These are phyloP conservation scores for Frankliniella intonsa DNA, from an alignment of 2,888 invertebrate species.

Conservation along the genomic window DNA sequence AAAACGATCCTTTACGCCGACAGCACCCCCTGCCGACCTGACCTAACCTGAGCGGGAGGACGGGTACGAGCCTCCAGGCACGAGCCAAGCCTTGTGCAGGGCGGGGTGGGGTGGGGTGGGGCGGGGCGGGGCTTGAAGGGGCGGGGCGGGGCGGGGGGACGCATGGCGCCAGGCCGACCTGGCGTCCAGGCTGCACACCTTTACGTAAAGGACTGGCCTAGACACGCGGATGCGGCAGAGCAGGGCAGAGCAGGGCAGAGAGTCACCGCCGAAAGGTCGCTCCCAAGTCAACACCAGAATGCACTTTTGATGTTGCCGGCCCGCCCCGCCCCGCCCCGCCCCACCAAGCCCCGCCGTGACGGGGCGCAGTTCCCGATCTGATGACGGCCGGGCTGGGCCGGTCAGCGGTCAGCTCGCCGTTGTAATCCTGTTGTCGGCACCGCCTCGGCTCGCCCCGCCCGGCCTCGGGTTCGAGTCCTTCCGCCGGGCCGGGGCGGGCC, in stretches of 20 bases:
- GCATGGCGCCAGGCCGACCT: background rate
- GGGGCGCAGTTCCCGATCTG: background rate
- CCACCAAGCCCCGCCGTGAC: background rate
- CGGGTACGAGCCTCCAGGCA: too few relatives aligned
- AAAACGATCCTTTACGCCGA: too few relatives aligned
- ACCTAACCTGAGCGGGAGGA: too few relatives aligned
- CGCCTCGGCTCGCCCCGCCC: too few relatives aligned
- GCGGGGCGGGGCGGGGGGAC: background rate
- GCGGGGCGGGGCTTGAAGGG: too few relatives aligned
- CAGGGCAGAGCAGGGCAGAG: background rate
- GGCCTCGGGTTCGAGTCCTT: too few relatives aligned
- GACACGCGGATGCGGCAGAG: background rate
- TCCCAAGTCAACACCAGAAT: background rate
- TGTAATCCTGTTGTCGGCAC: too few relatives aligned
- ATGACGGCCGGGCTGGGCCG: background rate
- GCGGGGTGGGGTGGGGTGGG: too few relatives aligned
- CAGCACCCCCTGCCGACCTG: too few relatives aligned
- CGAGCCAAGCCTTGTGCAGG: too few relatives aligned
- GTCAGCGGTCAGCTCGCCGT: background rate
- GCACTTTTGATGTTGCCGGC: background rate
- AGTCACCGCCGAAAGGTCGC: background rate
- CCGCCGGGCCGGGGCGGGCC: too few relatives aligned
- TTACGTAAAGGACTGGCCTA: background rate
- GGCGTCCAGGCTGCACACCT: background rate
- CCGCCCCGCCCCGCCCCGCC: background rate